Conservation (phyloP, 2,888 invertebrate genomes). For the Oscheius myriophilus region DNA sequence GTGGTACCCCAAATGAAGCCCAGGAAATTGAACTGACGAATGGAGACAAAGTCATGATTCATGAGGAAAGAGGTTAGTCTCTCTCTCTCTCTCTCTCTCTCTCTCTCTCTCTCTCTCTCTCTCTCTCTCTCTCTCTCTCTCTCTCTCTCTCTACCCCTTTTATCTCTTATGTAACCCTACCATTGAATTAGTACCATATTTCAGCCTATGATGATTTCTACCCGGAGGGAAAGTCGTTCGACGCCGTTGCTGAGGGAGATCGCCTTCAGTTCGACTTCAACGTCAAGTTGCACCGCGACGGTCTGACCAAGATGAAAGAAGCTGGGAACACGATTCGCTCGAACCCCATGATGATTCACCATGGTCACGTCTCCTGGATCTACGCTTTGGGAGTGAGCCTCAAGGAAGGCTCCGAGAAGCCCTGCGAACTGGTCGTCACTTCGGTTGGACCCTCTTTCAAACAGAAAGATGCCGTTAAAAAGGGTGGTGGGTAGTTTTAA, state of each 20-base stretch:
- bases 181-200: neutral
- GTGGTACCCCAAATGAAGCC: neutral
- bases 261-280: slow-evolving; percentile 36
- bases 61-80: slow-evolving; percentile 25
- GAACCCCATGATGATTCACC: slow-evolving; percentile 39
- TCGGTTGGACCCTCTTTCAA: slow-evolving; percentile 19
- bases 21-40: slow-evolving; percentile 11
- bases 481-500: neutral
- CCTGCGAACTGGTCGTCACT: neutral
- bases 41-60: slow-evolving; percentile 22
- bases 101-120: neutral
- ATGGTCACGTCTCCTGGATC: slow-evolving; percentile 40
- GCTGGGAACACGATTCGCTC: slow-evolving; percentile 36
- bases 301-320: slow-evolving; percentile 31
- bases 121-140: neutral
- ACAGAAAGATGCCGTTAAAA: neutral
- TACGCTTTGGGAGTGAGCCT: slow-evolving; percentile 33
- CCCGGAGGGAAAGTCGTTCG: slow-evolving; percentile 41
- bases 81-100: slow-evolving; percentile 3
- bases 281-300: slow-evolving; percentile 48
- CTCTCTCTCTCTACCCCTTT: too few species aligned
- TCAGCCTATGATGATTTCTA: slow-evolving; percentile 40
- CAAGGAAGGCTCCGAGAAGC: slow-evolving; percentile 1
- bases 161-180: neutral
- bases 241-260: slow-evolving; percentile 29